Evolutionary conservation across 2,888 invertebrate species (phyloP), one percentile per base, ranked within the genome.

Genomic region (Cerastoderma edule): DNA sequence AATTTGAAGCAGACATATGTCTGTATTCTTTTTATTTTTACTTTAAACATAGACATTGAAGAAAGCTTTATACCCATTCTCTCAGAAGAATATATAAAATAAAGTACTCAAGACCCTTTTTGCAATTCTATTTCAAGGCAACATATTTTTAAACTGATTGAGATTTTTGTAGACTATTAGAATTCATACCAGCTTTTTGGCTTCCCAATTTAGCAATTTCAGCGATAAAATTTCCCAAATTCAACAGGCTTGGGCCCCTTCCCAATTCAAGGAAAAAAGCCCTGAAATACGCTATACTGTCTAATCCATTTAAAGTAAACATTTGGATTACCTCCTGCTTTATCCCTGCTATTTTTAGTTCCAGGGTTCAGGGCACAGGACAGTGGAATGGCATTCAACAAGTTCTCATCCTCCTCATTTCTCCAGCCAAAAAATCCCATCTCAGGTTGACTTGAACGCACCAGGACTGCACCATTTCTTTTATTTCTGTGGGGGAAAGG

Each of bases 341-440:
- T 46, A 46, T 65, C 48, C 24, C 46, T 8, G 2, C 19, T 79
- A 48, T 84, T 83, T 44, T 75, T 77, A 13, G 73, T 78, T 2
- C 87, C 88, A 28, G 84, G 87, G 60, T 90, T 88, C 46, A 75
- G 57, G 30, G 83, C 80, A 80, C 90, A 91, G 16, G 89, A 87
- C 27, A 83, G 75, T 13, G 88, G 83, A 64, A 92, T 90, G 56
- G 88, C 87, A 57, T 96, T 96, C 8, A 99, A 93, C 64, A 99
- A 94, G 80, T 96, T 95, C 93, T 99, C 99, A 93, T 99, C 99
- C 88, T 97, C 96, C 57, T 95, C 93, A 81, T 96, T 97, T 66
- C 99, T 95, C 97, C 98, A 98, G 70, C 98, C 97, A 50, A 98
- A 84, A 96, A 97, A 97, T 65, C 99, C 98, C 16, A 98, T 97